Percentiles rank a stretch among this genome's conserved stretches.
Evolutionary conservation across 2,797 vertebrate genomes (phyloP).

Genomic region (Phalanger gymnotis): DNA sequence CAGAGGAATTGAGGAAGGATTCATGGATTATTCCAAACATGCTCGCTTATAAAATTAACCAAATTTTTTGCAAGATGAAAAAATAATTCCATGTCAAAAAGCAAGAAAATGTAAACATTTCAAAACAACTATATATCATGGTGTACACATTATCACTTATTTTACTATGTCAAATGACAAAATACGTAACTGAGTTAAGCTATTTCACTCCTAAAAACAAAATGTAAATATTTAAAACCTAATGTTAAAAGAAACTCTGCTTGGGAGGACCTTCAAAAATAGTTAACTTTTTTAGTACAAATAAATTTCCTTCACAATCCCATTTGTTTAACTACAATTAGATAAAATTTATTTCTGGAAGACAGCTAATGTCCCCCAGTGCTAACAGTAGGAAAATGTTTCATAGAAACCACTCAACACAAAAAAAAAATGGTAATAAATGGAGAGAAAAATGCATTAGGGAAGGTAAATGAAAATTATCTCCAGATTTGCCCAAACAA

Average conservation of each 20-base stretch:
- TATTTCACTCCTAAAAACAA: neutral
- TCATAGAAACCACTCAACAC: slow-evolving; percentile 22
- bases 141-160: neutral
- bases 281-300: slow-evolving; percentile 14
- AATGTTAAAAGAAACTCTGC: slow-evolving; percentile 54
- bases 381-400: neutral
- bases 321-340: neutral
- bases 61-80: slow-evolving; percentile 30
- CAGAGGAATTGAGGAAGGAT: neutral
- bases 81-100: neutral
- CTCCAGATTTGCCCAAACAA: slow-evolving; percentile 28
- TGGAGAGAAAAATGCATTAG: neutral
- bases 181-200: neutral
- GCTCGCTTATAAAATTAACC: neutral
- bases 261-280: slow-evolving; percentile 9
- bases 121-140: neutral
- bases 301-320: neutral
- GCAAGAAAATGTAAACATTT: slow-evolving; percentile 14
- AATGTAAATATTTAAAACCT: neutral
- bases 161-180: neutral
- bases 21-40: slow-evolving; percentile 3
- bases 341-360: slow-evolving; percentile 21
- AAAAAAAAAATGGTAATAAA: slow-evolving; percentile 18
- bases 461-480: slow-evolving; percentile 12
- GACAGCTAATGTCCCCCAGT: slow-evolving; percentile 10